A percentile compares a stretch with the other conserved stretches of the same genome.
phyloP scores from a whole-genome alignment of 2,888 invertebrate genomes.

The Platycnemis pennipes region DNA sequence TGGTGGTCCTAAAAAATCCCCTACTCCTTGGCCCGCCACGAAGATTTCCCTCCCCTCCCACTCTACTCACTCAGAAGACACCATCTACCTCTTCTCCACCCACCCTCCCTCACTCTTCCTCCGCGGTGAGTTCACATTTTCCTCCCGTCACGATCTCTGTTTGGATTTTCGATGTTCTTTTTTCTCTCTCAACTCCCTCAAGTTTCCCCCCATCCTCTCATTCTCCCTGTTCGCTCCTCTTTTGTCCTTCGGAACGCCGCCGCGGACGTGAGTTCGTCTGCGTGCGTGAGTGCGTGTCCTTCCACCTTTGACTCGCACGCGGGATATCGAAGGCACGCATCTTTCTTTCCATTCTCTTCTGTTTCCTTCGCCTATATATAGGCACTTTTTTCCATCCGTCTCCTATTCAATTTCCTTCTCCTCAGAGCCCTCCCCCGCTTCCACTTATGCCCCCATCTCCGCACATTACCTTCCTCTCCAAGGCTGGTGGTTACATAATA shows the following conservation, averaged over 20 bases:
- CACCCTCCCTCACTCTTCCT: neutral
- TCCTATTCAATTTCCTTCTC: neutral
- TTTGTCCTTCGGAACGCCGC: slow-evolving; percentile 53
- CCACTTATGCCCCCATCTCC: no score
- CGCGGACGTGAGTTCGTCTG: neutral
- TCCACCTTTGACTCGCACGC: slow-evolving; percentile 48
- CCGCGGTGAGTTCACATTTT: slow-evolving; percentile 62
- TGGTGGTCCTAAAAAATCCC: no score
- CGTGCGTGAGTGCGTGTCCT: neutral
- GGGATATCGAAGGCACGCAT: no score
- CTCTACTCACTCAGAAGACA: neutral
- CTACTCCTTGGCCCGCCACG: no score
- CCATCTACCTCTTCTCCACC: neutral
- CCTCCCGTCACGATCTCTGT: slow-evolving; percentile 64
- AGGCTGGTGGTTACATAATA: no score
- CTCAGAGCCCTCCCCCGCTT: neutral
- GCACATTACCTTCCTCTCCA: no score
- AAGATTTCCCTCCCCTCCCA: no score
- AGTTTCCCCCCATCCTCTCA: neutral
- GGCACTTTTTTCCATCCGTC: no score
- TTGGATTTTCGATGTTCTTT: slow-evolving; percentile 49
- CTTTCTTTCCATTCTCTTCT: no score
- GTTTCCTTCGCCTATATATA: no score
- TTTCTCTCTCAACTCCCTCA: neutral
- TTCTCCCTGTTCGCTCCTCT: neutral